Conservation (phyloP, 2,797 vertebrate species). For the Parauchenoglanis ngamensis region DNA sequence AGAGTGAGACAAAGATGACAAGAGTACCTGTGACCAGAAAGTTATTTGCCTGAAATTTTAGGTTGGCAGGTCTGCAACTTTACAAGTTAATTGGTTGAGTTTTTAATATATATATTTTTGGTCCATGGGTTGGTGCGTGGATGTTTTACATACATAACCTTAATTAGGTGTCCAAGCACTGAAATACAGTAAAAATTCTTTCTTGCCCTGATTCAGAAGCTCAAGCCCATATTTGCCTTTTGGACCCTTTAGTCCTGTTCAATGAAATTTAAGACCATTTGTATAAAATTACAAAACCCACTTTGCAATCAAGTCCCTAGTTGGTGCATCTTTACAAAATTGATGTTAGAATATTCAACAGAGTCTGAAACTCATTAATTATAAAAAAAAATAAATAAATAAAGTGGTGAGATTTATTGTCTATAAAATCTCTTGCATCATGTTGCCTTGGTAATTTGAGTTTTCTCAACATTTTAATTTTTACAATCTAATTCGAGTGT, state of each 20-base stretch:
- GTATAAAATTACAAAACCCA: not conserved
- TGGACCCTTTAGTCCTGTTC: not conserved
- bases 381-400: not conserved
- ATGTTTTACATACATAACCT: not conserved
- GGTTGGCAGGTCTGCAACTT: slow-evolving; percentile 7
- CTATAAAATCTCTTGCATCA: too few species aligned
- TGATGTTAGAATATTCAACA: not conserved
- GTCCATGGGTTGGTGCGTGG: not conserved
- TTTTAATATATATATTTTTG: not conserved
- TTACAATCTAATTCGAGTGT: not conserved
- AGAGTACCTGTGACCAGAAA: slow-evolving; percentile 69
- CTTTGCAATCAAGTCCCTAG: not conserved
- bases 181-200: not conserved
- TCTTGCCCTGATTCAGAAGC: not conserved
- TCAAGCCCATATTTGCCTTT: not conserved
- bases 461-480: too few species aligned
- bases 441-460: too few species aligned
- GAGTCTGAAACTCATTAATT: not conserved
- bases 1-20: slow-evolving; percentile 79
- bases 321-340: not conserved
- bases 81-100: not conserved
- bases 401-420: not conserved
- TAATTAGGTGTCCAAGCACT: not conserved
- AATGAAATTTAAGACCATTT: not conserved
- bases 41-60: slow-evolving; percentile 61